phyloP scores from a whole-genome alignment of 2,888 invertebrate genomes.

The Noctuana brunneofusca region DNA sequence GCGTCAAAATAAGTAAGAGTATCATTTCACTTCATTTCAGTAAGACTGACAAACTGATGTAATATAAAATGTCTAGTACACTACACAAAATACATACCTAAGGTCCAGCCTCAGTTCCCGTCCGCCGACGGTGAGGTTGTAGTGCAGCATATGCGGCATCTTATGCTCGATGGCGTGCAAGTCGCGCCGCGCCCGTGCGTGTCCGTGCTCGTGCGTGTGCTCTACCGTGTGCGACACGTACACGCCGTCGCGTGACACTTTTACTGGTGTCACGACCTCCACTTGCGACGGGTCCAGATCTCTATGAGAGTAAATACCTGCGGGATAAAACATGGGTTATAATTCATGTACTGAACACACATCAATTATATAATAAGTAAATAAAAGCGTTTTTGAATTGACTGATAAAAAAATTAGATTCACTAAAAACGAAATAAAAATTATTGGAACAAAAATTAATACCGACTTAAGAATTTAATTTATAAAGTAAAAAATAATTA shows the following conservation, averaged over 20 bases:
- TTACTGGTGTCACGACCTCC: constrained; percentile 84
- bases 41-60: no score
- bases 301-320: constrained; percentile 78
- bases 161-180: constrained; percentile 58
- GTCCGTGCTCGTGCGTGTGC: constrained; percentile 78
- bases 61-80: no score
- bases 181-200: constrained; percentile 78
- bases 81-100: constrained; percentile 61
- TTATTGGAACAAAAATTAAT: no score
- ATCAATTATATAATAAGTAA: no score
- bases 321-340: constrained; percentile 1
- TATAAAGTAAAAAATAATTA: no score
- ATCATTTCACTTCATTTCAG: no score
- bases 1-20: no score
- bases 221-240: constrained; percentile 82
- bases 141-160: constrained; percentile 67
- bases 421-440: no score
- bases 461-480: no score
- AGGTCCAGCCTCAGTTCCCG: constrained; percentile 72
- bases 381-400: no score
- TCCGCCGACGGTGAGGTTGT: constrained; percentile 76
- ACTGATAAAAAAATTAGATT: no score
- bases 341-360: not conserved
- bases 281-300: constrained; percentile 78
- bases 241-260: constrained; percentile 82